Evolutionary conservation across 53 echinoderm and acorn worm species (phyloP), one percentile per base, ranked within the genome.

Genomic region (Echinarachnius parma): DNA sequence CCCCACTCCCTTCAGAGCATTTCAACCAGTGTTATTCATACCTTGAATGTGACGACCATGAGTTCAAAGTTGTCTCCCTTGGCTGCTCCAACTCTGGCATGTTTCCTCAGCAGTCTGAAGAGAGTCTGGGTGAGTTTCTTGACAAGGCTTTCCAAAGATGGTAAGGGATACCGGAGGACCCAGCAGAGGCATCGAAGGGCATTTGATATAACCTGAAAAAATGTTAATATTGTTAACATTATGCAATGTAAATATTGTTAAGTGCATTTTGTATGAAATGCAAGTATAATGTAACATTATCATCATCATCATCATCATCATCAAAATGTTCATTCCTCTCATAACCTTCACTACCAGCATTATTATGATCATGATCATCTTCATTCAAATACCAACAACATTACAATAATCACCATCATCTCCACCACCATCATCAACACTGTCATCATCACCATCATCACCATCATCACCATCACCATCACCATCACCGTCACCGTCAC

Each of bases 31-130:
- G n/a, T n/a, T n/a, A n/a, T n/a, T n/a, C n/a, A n/a, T 59, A 98
- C 98, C 98, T 98, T 98, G 64, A 98, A 98, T 26, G 84, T 80
- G 39, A 70, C 76, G 21, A 87, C 87, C 26, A 98, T 81, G 26
- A 98, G 61, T n/a, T 98, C 90, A 76, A 91, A 85, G 82, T 88
- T 91, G 19, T 86, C 86, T n/a, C 91, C 88, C 58, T 91, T 87
- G 15, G 85, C 82, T 9, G 80, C 80, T 0, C 98, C 98, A 2
- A 82, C 75, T n/a, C 81, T 62, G 23, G 91, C 91, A 56, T 91
- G 66, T 5, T 64, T 87, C 83, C 86, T 82, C 1, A 98, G 83
- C 61, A 91, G 59, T 7, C 47, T 64, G 69, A 98, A 98, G 28
- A 98, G 86, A 4, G 61, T 46, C 55, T 90, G 82, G 0, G 88